Evolutionary conservation across 2,888 invertebrate species (phyloP).

Genomic region (Sarcophaga caerulescens): DNA sequence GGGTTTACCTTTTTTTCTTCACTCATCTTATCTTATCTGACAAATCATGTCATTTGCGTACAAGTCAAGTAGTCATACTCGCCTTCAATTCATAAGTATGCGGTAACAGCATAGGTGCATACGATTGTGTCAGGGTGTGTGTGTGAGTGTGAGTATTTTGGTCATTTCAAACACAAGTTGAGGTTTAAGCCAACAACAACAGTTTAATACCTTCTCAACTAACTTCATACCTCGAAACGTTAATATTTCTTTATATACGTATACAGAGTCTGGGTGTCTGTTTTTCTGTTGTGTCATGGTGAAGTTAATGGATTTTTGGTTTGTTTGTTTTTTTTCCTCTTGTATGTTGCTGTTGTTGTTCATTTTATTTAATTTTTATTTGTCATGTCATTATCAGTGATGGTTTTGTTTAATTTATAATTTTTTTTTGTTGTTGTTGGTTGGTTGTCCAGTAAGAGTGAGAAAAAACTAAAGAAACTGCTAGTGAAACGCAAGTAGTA

Average conservation of each 20-base stretch:
- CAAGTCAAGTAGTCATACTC: conserved; percentile 40
- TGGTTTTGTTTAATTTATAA: conserved; percentile 51
- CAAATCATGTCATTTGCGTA: conserved; percentile 62
- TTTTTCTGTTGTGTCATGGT: conserved; percentile 48
- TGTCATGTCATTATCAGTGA: conserved; percentile 59
- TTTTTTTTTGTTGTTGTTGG: conserved; percentile 11
- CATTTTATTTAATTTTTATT: conserved; percentile 2
- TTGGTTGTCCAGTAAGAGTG: background rate
- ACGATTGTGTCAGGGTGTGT: background rate
- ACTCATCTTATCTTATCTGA: conserved; percentile 55
- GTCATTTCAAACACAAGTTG: conserved; percentile 14
- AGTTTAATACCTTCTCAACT: background rate
- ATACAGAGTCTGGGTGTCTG: background rate
- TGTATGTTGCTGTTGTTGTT: background rate
- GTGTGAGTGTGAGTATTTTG: background rate
- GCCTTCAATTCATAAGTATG: background rate
- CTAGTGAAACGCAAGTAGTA: background rate
- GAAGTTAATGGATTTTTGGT: conserved; percentile 34
- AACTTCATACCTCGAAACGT: no score
- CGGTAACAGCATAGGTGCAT: background rate
- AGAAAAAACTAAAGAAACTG: background rate
- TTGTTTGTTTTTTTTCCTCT: background rate
- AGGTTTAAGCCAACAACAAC: conserved; percentile 4
- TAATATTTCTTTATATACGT: no score
- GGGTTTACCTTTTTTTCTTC: conserved; percentile 28